Base-by-base conservation (phyloP, 2,888 invertebrate genomes). In the Bedellia somnulentella region DNA sequence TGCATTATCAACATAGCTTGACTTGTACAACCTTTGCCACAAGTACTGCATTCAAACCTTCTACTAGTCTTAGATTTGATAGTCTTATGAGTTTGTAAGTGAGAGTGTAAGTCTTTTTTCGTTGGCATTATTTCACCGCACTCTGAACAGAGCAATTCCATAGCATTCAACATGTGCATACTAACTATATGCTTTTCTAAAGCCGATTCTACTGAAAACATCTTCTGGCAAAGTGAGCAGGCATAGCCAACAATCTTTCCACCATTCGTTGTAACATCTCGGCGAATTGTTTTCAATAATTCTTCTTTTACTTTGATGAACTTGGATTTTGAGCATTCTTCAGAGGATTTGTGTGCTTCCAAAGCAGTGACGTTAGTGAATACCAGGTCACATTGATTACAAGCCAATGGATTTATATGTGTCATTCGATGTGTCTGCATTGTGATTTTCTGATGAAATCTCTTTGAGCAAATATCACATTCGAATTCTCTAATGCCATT, bases 1-100 rank as follows among this genome's bases (percentile, higher is more conserved):
- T 77, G 77, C 76, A 76, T 77, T 0, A 73, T 38, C 9, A 77
- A 38, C 76, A 77, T 75, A 0, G 77, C 77, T 35, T 73, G 73
- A 33, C 75, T 76, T 0, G 76, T 54, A 44, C 76, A 76, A 0
- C 58, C 57, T 33, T 77, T 77, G 0, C 64, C 58, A 30, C 77
- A 77, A n/a, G 55, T 52, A 2, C 43, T 44, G 34, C 77, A 77
- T 37, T 66, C 66, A 45, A 73, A 77, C 11, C 71, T 44, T 32
- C 26, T 31, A 11, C n/a, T 4, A 13, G n/a, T 25, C 29, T 37
- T 38, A 1, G 16, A 44, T 29, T 54, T 56, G 8, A 45, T 30
- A 34, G 46, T 55, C 15, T 60, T 63, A 30, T 68, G 68, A 0
- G 48, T 47, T 14, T 52, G 24, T 5, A 60, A 44, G 30, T 70